These are phyloP conservation scores for Platycnemis pennipes DNA, from an alignment of 2,888 invertebrate genomes.

Conservation along the genomic window DNA sequence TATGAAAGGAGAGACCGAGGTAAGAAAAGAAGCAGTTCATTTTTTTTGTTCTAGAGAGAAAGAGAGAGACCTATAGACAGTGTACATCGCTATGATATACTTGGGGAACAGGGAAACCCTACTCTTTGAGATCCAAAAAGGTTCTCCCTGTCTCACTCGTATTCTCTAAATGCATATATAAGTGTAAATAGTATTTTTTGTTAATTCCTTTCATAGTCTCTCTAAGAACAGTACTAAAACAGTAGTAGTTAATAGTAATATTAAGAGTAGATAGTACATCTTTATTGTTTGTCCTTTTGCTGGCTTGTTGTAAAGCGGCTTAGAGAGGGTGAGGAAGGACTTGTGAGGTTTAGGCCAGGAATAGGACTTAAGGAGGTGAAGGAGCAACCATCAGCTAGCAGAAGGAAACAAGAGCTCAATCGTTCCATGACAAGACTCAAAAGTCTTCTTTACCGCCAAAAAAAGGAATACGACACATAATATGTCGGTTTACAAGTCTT, in stretches of 20 bases:
- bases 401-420: slow-evolving; percentile 67
- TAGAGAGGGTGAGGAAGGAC: slow-evolving; percentile 62
- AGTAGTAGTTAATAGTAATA: slow-evolving; percentile 68
- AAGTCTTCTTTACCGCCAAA: slow-evolving; percentile 62
- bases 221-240: slow-evolving; percentile 68
- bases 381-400: slow-evolving; percentile 68
- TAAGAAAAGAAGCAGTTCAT: slow-evolving; percentile 65
- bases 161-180: slow-evolving; percentile 68
- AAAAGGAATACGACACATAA: slow-evolving; percentile 61
- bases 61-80: slow-evolving; percentile 68
- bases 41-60: slow-evolving; percentile 68
- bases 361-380: slow-evolving; percentile 67
- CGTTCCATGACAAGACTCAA: slow-evolving; percentile 68
- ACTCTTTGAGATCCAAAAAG: slow-evolving; percentile 68
- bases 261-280: slow-evolving; percentile 68
- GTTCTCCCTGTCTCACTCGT: slow-evolving; percentile 66
- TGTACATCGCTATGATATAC: slow-evolving; percentile 68
- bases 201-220: slow-evolving; percentile 67
- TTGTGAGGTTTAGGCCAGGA: slow-evolving; percentile 59
- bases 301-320: slow-evolving; percentile 67
- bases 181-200: slow-evolving; percentile 68
- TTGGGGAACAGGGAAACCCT: slow-evolving; percentile 68
- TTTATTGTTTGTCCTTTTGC: slow-evolving; percentile 67
- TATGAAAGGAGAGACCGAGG: slow-evolving; percentile 67
- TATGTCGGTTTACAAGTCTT: slow-evolving; percentile 64